These are phyloP conservation scores for Amphipyra berbera DNA, from an alignment of 2,888 invertebrate species.

Conservation along the genomic window DNA sequence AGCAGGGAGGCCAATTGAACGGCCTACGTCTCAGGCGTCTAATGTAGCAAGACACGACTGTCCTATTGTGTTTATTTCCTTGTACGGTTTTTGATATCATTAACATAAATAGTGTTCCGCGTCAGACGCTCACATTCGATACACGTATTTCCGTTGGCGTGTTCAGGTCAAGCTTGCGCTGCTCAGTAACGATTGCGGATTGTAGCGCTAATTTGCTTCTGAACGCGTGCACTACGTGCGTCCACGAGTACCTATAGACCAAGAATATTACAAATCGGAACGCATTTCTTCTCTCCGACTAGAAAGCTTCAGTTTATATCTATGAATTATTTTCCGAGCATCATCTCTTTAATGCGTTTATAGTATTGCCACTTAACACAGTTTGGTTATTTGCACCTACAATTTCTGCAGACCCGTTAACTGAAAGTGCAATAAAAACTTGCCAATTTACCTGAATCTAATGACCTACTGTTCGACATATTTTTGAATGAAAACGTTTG, in stretches of 20 bases:
- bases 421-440: constrained; percentile 50
- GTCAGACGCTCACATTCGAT: constrained; percentile 82
- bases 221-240: constrained; percentile 66
- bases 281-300: constrained; percentile 44
- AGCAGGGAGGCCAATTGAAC: constrained; percentile 84
- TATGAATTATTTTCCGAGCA: constrained; percentile 33
- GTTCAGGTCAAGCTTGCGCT: constrained; percentile 70
- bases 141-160: constrained; percentile 75
- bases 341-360: constrained; percentile 43
- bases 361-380: constrained; percentile 49
- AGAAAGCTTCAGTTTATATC: constrained; percentile 43
- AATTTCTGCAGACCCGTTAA: constrained; percentile 53
- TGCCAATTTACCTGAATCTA: constrained; percentile 41
- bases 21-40: constrained; percentile 81
- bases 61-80: constrained; percentile 88
- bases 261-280: constrained; percentile 59
- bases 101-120: constrained; percentile 84
- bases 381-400: constrained; percentile 38
- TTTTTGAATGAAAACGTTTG: constrained; percentile 35
- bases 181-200: constrained; percentile 67
- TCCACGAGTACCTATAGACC: constrained; percentile 52
- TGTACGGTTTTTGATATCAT: constrained; percentile 87
- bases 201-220: constrained; percentile 71
- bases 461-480: constrained; percentile 42
- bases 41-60: constrained; percentile 86